phyloP scores from a whole-genome alignment of 2,797 vertebrate species.

The Danio albolineatus region DNA sequence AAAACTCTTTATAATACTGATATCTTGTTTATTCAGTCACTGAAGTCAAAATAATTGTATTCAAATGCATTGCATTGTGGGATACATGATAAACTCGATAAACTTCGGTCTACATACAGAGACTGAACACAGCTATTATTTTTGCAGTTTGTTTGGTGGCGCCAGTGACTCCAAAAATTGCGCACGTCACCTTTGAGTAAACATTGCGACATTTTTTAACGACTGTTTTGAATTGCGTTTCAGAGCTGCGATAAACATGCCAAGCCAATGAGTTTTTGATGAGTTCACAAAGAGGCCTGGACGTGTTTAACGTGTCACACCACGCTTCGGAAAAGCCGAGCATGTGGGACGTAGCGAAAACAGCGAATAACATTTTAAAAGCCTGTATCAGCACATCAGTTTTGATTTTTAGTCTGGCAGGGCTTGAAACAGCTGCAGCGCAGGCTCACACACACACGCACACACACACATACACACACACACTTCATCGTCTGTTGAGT shows the following conservation, averaged over 20 bases:
- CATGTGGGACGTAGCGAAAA: constrained; percentile 59
- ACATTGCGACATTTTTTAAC: constrained; percentile 60
- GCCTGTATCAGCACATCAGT: constrained; percentile 55
- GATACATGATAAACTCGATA: background rate
- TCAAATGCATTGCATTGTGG: background rate
- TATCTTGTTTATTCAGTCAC: no score
- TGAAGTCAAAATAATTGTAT: background rate
- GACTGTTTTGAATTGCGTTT: constrained; percentile 57
- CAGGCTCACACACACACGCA: constrained; percentile 55
- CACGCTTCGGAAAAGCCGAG: constrained; percentile 57
- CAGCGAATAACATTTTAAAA: constrained; percentile 55
- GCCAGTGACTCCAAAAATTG: background rate
- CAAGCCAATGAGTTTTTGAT: constrained; percentile 57
- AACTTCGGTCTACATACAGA: no score
- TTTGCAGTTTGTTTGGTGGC: constrained; percentile 16
- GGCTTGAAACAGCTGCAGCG: constrained; percentile 67
- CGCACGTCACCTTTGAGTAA: constrained; percentile 42
- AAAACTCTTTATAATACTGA: no score
- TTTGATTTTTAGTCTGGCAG: constrained; percentile 55
- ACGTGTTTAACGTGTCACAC: constrained; percentile 56
- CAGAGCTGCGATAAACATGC: constrained; percentile 60
- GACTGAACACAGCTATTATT: background rate
- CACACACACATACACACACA: constrained; percentile 60
- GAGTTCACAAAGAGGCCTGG: constrained; percentile 60
- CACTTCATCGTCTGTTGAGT: constrained; percentile 57